A percentile compares a stretch with the other conserved stretches of the same genome.
Evolutionary conservation across 2,797 vertebrate genomes (phyloP).

Genomic region (Allochrocebus solatus): DNA sequence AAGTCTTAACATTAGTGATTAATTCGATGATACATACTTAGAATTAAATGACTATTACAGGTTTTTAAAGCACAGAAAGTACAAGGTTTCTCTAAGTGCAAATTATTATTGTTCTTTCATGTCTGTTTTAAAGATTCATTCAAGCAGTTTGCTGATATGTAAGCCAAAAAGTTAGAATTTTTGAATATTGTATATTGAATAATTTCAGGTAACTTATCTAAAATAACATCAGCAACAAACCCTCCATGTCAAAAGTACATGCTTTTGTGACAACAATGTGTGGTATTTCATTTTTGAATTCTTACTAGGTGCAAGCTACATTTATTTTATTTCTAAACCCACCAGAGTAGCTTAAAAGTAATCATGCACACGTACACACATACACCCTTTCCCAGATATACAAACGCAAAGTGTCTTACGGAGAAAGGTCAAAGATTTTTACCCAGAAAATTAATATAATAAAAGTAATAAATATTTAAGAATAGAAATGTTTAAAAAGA

Average conservation of each 20-base stretch:
- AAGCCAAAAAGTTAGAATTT: background rate
- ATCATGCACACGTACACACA: background rate
- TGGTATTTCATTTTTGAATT: background rate
- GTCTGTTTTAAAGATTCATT: background rate
- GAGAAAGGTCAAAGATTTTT: background rate
- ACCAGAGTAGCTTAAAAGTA: background rate
- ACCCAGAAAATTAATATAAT: background rate
- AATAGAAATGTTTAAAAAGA: background rate
- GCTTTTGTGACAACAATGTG: background rate
- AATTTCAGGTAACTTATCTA: background rate
- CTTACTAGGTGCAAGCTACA: background rate
- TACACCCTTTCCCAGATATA: background rate
- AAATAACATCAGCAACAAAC: background rate
- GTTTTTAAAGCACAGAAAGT: background rate
- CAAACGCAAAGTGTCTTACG: background rate
- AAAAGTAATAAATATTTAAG: background rate
- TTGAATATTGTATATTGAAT: background rate
- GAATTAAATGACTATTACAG: background rate
- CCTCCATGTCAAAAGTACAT: background rate
- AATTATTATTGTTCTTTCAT: background rate
- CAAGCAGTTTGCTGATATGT: background rate
- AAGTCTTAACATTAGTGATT: background rate
- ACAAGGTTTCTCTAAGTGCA: background rate
- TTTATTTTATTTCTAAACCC: background rate
- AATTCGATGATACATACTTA: background rate